Evolutionary conservation across 1,140 invertebrate species (phyloP).

Genomic region (Streblospio benedicti): DNA sequence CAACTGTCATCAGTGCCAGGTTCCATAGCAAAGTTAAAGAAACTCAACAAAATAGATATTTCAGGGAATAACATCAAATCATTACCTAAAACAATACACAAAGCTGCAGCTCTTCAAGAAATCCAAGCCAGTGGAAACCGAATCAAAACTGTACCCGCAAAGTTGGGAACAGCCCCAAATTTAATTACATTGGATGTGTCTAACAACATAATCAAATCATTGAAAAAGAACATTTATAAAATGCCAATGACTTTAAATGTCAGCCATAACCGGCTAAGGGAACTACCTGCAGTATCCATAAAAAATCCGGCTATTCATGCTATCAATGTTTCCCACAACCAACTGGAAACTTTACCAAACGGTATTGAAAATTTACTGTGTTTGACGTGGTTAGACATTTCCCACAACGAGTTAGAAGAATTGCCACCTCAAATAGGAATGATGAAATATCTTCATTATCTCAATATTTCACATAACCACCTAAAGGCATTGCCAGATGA

Average conservation of each 20-base stretch:
- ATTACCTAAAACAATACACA: constrained; percentile 39
- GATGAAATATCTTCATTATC: constrained; percentile 32
- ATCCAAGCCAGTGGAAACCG: constrained; percentile 28
- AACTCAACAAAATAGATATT: constrained; percentile 29
- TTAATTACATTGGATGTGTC: constrained; percentile 34
- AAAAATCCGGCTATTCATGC: constrained; percentile 30
- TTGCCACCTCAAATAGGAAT: constrained; percentile 31
- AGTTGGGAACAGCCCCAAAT: constrained; percentile 32
- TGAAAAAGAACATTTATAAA: constrained; percentile 41
- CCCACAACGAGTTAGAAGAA: constrained; percentile 33
- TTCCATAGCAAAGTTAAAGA: constrained; percentile 32
- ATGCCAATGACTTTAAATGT: constrained; percentile 29
- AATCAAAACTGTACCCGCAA: constrained; percentile 27
- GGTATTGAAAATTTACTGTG: constrained; percentile 33
- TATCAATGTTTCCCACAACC: constrained; percentile 36
- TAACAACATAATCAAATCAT: constrained; percentile 31
- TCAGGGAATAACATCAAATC: constrained; percentile 39
- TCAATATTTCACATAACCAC: constrained; percentile 34
- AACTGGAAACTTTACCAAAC: constrained; percentile 31
- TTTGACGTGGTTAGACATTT: constrained; percentile 33
- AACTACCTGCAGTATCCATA: constrained; percentile 31
- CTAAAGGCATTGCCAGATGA: constrained; percentile 33
- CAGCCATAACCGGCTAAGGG: constrained; percentile 33
- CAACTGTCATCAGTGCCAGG: constrained; percentile 28
- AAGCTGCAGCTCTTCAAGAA: constrained; percentile 28